These are phyloP conservation scores for Caenorhabditis auriculariae DNA, from an alignment of 2,888 invertebrate species.

Conservation along the genomic window DNA sequence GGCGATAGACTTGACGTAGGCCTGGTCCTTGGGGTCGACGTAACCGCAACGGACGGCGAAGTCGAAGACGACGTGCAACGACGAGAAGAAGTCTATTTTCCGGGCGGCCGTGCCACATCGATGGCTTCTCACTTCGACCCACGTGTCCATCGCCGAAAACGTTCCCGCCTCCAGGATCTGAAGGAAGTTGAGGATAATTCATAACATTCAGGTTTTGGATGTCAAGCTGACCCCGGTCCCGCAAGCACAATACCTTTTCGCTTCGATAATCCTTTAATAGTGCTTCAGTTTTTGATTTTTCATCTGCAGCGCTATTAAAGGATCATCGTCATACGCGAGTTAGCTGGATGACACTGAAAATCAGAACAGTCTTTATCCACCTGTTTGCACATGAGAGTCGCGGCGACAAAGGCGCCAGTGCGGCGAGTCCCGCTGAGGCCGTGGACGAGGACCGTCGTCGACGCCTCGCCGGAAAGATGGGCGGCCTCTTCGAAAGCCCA, in stretches of 20 bases:
- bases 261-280: no score
- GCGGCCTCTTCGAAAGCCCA: slow-evolving; percentile 16
- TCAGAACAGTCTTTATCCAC: no score
- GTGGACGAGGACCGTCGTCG: slow-evolving; percentile 16
- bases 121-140: slow-evolving; percentile 21
- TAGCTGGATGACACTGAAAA: no score
- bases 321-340: no score
- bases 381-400: slow-evolving; percentile 14
- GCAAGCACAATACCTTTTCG: no score
- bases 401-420: slow-evolving; percentile 12
- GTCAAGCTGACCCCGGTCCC: no score
- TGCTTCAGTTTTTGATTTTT: no score
- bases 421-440: slow-evolving; percentile 21
- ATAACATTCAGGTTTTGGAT: no score
- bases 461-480: background rate
- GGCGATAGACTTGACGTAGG: slow-evolving; percentile 10
- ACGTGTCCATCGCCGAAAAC: slow-evolving; percentile 22
- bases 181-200: background rate
- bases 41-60: slow-evolving; percentile 12
- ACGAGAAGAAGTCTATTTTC: slow-evolving; percentile 20
- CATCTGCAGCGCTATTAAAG: no score
- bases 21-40: slow-evolving; percentile 5
- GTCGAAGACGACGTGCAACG: slow-evolving; percentile 10
- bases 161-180: slow-evolving; percentile 22
- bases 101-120: slow-evolving; percentile 10